Base-by-base conservation (phyloP, 2,113 vertebrate species). In the Cepphus grylle region DNA sequence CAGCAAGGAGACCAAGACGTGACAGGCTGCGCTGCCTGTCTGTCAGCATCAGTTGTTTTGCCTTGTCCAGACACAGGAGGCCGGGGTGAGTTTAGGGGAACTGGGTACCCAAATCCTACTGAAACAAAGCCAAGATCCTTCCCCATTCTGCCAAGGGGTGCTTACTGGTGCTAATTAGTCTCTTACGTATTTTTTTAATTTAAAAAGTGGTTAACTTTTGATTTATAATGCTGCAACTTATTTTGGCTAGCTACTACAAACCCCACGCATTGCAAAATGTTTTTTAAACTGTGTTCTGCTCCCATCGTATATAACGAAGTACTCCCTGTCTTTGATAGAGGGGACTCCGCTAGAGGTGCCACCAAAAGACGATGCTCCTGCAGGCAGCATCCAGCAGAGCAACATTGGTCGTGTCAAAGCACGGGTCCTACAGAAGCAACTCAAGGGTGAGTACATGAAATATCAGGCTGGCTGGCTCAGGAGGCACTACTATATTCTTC, bases 321-420 rank as follows among this genome's bases (percentile, higher is more conserved):
- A 69, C 40, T 25, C 40, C 65, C 34, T 87, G 42, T 22, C 29
- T 92, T 50, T 73, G 67, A 2, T 12, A 49, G 97, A 96, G 8
- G 95, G 96, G 56, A 92, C 55, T 84, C 65, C 25, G 8, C 53
- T 67, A 12, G 96, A 95, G 20, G 70, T 93, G 78, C 91, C 96
- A 3, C 96, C 95, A 69, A 96, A 95, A 93, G 81, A 67, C 82
- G 77, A 76, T 1, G 34, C 43, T 43, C 88, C 97, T 58, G 94
- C 95, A 40, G 97, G 97, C 36, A 87, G 93, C 34, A 7, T 61
- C 29, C 96, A 96, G 90, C 97, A 96, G 74, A 90, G 80, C 90
- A 94, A 92, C 0, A 1, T 72, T 4, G 88, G 74, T 27, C 47
- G 18, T 0, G 6, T 81, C 71, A 72, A 81, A 92, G 95, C 76